Evolutionary conservation across 2,797 vertebrate species (phyloP).

Genomic region (Tadarida brasiliensis): DNA sequence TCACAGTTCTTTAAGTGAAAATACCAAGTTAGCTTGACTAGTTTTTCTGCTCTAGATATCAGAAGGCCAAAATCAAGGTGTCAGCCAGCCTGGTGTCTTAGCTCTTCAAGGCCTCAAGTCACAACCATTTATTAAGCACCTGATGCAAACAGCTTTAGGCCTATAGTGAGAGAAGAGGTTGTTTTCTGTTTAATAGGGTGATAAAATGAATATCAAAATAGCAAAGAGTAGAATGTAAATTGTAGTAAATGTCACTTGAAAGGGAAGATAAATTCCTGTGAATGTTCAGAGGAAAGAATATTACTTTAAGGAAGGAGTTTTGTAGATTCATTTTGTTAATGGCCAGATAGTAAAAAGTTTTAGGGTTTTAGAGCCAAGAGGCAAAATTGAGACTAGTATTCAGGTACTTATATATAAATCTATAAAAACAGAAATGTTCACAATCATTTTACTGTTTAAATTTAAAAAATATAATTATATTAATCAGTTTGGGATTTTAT

Average conservation of each 20-base stretch:
- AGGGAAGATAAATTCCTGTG: not conserved
- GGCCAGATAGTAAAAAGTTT: not conserved
- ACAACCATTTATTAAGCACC: not conserved
- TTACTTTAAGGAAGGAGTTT: not conserved
- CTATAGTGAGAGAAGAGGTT: not conserved
- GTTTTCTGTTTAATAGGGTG: not conserved
- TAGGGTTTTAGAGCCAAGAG: not conserved
- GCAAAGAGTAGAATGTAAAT: not conserved
- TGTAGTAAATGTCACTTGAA: not conserved
- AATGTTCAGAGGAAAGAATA: not conserved
- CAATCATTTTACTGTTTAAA: not conserved
- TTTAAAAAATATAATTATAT: not conserved
- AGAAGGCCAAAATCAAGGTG: not conserved
- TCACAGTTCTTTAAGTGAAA: not conserved
- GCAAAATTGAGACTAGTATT: not conserved
- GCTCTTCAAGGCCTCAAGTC: not conserved
- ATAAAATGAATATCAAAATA: not conserved
- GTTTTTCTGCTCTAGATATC: not conserved
- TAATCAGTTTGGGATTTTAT: not conserved
- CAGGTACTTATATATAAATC: not conserved
- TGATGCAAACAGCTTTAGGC: not conserved
- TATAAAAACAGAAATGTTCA: not conserved
- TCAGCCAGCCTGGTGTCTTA: not conserved
- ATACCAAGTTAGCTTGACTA: not conserved
- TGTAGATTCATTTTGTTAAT: not conserved